Evolutionary conservation across 2,797 vertebrate species (phyloP).

Genomic region (Crocodylus rhombifer): DNA sequence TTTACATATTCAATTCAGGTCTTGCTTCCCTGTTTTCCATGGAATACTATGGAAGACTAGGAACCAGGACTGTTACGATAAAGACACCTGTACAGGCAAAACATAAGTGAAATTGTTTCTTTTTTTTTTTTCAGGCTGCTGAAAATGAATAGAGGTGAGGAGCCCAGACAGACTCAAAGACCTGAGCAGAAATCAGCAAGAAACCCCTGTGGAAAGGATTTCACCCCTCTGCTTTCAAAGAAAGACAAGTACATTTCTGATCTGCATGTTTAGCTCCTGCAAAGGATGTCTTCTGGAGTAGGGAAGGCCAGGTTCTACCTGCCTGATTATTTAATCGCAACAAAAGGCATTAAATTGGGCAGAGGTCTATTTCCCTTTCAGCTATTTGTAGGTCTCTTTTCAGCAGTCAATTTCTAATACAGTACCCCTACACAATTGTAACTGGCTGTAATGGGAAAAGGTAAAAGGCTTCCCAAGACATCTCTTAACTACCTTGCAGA

Average conservation of each 20-base stretch:
- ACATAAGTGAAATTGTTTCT: background rate
- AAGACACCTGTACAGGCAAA: background rate
- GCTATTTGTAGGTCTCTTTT: background rate
- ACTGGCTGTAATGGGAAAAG: rapidly evolving
- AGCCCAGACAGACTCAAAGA: constrained; percentile 33
- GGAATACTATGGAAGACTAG: constrained; percentile 15
- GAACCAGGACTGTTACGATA: constrained; percentile 12
- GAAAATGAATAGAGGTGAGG: constrained; percentile 42
- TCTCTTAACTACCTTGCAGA: rapidly evolving
- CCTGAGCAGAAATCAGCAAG: constrained; percentile 22
- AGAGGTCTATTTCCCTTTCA: background rate
- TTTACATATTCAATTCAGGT: constrained; percentile 37
- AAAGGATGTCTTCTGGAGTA: background rate
- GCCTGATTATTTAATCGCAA: background rate
- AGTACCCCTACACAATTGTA: background rate
- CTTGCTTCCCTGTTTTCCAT: constrained; percentile 15
- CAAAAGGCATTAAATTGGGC: background rate
- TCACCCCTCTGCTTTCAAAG: background rate
- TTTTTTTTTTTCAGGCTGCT: background rate
- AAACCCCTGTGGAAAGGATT: constrained; percentile 36
- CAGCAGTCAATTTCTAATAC: background rate
- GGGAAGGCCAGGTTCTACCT: background rate
- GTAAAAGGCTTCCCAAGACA: background rate
- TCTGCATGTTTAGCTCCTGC: background rate
- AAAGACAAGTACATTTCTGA: background rate